Conservation (phyloP, 2,888 invertebrate species). For the Lepidonotus clava region DNA sequence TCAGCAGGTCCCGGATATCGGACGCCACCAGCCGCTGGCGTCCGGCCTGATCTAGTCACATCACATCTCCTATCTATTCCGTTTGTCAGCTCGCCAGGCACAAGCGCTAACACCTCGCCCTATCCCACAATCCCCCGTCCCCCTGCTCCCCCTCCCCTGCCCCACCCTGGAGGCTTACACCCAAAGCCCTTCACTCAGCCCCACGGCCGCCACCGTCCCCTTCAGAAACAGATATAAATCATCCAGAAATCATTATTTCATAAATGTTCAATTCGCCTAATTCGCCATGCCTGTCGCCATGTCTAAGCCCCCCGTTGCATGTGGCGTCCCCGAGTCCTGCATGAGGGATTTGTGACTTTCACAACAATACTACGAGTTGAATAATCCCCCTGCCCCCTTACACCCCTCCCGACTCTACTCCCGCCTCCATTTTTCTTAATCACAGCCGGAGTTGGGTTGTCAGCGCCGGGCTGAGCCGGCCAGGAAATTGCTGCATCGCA, state of each 20-base stretch:
- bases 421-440: constrained; percentile 45
- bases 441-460: background rate
- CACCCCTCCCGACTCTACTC: background rate
- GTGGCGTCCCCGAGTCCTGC: too few relatives aligned
- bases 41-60: constrained; percentile 4
- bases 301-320: background rate
- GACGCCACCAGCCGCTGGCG: constrained; percentile 2
- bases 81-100: constrained; percentile 26
- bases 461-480: background rate
- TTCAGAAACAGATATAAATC: constrained; percentile 50
- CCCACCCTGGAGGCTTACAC: background rate
- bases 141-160: background rate
- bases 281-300: constrained; percentile 35
- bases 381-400: background rate
- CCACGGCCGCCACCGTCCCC: background rate
- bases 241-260: constrained; percentile 55
- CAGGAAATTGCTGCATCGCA: background rate
- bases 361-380: constrained; percentile 40
- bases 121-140: background rate
- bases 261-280: constrained; percentile 55
- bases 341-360: constrained; percentile 23
- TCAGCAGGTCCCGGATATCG: constrained; percentile 32
- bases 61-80: constrained; percentile 43
- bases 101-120: background rate
- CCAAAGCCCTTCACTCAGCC: constrained; percentile 33